Evolutionary conservation across 2,888 invertebrate species (phyloP).

Genomic region (Coelinius sp.): DNA sequence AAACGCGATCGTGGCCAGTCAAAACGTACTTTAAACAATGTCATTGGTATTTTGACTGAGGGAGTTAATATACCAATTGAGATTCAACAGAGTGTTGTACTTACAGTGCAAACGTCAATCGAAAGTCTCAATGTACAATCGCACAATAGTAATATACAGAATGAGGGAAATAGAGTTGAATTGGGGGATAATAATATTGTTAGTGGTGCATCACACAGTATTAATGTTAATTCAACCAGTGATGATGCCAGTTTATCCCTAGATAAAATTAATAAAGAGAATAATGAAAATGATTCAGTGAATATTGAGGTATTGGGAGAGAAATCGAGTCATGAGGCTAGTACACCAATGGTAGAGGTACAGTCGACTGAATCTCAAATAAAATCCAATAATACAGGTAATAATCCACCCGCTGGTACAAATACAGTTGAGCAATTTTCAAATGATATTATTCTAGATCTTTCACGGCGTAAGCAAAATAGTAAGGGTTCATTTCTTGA

Average conservation of each 20-base stretch:
- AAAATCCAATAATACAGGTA: neutral
- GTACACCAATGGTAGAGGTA: neutral
- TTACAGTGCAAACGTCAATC: conserved; percentile 61
- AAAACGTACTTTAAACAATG: conserved; percentile 62
- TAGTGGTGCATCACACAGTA: conserved; percentile 9
- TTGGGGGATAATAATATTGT: conserved; percentile 38
- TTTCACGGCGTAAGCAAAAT: conserved; percentile 64
- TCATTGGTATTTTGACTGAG: conserved; percentile 68
- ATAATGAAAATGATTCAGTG: conserved; percentile 10
- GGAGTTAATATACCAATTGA: conserved; percentile 67
- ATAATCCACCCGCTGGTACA: conserved; percentile 1
- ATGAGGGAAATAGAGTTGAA: conserved; percentile 29
- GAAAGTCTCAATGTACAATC: conserved; percentile 51
- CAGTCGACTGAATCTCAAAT: neutral
- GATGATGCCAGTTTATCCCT: conserved; percentile 10
- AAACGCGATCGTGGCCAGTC: conserved; percentile 55
- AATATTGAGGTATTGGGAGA: neutral
- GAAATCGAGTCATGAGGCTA: neutral
- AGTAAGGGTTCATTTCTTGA: conserved; percentile 68
- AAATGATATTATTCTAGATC: conserved; percentile 65
- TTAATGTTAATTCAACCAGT: conserved; percentile 5
- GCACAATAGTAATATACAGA: conserved; percentile 8
- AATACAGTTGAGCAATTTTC: conserved; percentile 45
- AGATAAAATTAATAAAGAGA: conserved; percentile 23
- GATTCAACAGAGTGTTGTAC: conserved; percentile 61